Evolutionary conservation across 2,113 vertebrate species (phyloP).

Genomic region (Chascanopsetta lugubris): DNA sequence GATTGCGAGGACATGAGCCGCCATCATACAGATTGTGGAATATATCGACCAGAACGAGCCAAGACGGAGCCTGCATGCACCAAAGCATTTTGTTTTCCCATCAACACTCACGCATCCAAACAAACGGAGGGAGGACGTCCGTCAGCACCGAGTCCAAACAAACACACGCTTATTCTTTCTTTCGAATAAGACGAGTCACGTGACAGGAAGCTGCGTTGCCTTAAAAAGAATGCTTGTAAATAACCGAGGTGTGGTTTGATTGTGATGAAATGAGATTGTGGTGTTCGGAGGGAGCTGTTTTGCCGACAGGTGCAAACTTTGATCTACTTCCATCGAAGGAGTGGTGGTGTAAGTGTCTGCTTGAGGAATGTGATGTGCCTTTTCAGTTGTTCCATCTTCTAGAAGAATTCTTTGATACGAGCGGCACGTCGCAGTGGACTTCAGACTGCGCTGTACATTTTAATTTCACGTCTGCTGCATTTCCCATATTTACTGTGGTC

Average conservation of each 20-base stretch:
- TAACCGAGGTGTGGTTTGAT: neutral
- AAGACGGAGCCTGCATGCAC: conserved; percentile 87
- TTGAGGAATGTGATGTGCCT: conserved; percentile 66
- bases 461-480: conserved; percentile 19
- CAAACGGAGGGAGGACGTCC: no score
- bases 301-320: conserved; percentile 28
- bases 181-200: neutral
- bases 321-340: conserved; percentile 33
- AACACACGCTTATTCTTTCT: neutral
- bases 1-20: conserved; percentile 25
- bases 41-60: conserved; percentile 63
- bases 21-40: conserved; percentile 19
- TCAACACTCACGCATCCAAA: conserved; percentile 24
- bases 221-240: conserved; percentile 48
- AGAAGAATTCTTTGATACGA: conserved; percentile 12
- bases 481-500: conserved; percentile 53
- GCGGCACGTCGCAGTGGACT: conserved; percentile 30
- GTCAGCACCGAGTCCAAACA: neutral
- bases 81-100: conserved; percentile 81
- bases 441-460: conserved; percentile 27
- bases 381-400: conserved; percentile 58
- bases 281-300: neutral
- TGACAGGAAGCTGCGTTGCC: conserved; percentile 39
- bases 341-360: conserved; percentile 47
- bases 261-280: neutral